Conservation (phyloP, 2,113 vertebrate genomes). For the Brachirus orientalis region DNA sequence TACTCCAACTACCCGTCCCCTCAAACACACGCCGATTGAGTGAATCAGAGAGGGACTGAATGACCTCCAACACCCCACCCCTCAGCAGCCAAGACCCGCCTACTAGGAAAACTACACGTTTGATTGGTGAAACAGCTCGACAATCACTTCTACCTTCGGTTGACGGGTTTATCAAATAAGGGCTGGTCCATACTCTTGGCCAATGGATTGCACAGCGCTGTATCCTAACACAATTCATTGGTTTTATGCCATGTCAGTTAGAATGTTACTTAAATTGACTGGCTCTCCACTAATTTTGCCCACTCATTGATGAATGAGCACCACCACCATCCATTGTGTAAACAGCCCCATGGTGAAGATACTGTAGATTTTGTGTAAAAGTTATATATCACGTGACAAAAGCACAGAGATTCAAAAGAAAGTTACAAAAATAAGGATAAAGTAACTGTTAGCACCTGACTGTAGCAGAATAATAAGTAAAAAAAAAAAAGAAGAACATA, state of each 20-base stretch:
- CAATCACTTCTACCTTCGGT: constrained; percentile 42
- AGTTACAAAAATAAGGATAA: neutral
- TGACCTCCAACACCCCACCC: constrained; percentile 83
- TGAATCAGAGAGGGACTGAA: constrained; percentile 81
- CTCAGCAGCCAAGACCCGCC: constrained; percentile 56
- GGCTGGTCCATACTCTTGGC: constrained; percentile 47
- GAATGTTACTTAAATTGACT: constrained; percentile 43
- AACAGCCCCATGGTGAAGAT: constrained; percentile 49
- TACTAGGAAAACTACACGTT: accelerated
- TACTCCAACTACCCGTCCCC: constrained; percentile 73
- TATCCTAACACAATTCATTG: constrained; percentile 52
- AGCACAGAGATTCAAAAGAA: neutral
- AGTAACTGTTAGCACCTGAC: too few relatives aligned
- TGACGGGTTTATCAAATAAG: constrained; percentile 58
- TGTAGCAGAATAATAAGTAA: neutral
- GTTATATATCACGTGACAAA: constrained; percentile 13
- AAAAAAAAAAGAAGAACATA: too few relatives aligned
- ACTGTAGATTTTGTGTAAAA: constrained; percentile 17
- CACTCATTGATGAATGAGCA: constrained; percentile 75
- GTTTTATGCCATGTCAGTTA: constrained; percentile 57
- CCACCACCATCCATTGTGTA: constrained; percentile 63
- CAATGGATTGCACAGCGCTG: constrained; percentile 44
- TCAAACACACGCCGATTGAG: constrained; percentile 82
- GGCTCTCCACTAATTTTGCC: constrained; percentile 57
- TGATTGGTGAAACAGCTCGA: constrained; percentile 43